Evolutionary conservation across 2,797 vertebrate genomes (phyloP).

Genomic region (Alauda arvensis): DNA sequence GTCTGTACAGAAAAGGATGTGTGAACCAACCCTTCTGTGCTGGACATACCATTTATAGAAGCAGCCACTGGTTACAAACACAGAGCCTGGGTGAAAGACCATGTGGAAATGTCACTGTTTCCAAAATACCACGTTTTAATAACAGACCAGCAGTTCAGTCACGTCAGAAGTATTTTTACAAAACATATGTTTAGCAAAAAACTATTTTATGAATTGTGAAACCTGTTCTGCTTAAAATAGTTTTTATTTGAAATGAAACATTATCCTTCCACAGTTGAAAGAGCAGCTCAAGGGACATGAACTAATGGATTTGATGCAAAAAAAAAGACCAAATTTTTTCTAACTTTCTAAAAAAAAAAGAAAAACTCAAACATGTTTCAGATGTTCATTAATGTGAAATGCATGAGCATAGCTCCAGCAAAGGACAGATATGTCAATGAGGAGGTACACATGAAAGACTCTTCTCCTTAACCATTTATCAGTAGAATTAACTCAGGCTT

Average conservation of each 20-base stretch:
- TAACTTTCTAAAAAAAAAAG: neutral
- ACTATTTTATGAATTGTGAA: neutral
- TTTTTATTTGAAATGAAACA: slow-evolving; percentile 2
- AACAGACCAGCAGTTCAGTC: neutral
- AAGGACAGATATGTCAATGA: neutral
- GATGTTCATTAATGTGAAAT: neutral
- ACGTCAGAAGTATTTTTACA: neutral
- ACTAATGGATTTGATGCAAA: neutral
- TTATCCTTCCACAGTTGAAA: neutral
- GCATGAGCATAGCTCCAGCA: neutral
- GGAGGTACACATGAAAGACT: neutral
- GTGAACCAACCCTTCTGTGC: neutral
- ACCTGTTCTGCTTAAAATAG: neutral
- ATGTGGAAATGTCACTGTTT: neutral
- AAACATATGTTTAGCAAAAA: neutral
- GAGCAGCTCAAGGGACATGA: neutral
- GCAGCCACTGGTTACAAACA: slow-evolving; percentile 5
- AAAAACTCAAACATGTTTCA: neutral
- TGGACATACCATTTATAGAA: neutral
- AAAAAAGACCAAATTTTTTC: neutral
- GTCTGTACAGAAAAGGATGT: slow-evolving; percentile 13
- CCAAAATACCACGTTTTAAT: neutral
- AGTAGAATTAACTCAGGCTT: neutral
- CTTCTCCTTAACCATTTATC: neutral
- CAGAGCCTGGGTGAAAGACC: neutral